phyloP scores from a whole-genome alignment of 1,140 invertebrate genomes.

The Sinella curviseta region DNA sequence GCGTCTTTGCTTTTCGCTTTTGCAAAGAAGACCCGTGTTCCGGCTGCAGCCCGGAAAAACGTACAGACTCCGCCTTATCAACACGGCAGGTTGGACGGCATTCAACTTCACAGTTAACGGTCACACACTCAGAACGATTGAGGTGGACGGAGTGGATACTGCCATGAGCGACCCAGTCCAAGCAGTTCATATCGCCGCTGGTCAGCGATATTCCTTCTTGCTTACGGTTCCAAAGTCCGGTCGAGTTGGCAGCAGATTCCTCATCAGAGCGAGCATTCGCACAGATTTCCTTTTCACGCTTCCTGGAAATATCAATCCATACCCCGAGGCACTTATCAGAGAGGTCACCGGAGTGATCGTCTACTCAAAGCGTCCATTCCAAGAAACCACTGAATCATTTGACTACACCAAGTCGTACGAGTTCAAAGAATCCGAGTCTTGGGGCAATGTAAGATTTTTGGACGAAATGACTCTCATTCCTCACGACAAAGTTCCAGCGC shows the following conservation, averaged over 20 bases:
- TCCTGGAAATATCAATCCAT: background rate
- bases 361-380: background rate
- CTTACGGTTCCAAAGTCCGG: background rate
- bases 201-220: constrained; percentile 34
- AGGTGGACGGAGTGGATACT: constrained; percentile 34
- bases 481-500: background rate
- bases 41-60: constrained; percentile 10
- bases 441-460: background rate
- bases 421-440: background rate
- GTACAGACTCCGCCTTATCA: constrained; percentile 39
- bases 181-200: constrained; percentile 12
- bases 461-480: background rate
- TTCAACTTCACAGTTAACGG: constrained; percentile 41
- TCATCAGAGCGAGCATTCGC: background rate
- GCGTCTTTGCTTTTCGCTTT: background rate
- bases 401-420: background rate
- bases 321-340: background rate
- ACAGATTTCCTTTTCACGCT: background rate
- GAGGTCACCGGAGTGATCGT: background rate
- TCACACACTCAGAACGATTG: constrained; percentile 33
- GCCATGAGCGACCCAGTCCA: background rate
- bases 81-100: background rate
- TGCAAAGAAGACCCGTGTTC: background rate
- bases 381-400: background rate
- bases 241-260: background rate